A percentile compares a stretch with the other conserved stretches of the same genome.
Evolutionary conservation across 2,888 invertebrate species (phyloP).

Genomic region (Camptogramma bilineatum): DNA sequence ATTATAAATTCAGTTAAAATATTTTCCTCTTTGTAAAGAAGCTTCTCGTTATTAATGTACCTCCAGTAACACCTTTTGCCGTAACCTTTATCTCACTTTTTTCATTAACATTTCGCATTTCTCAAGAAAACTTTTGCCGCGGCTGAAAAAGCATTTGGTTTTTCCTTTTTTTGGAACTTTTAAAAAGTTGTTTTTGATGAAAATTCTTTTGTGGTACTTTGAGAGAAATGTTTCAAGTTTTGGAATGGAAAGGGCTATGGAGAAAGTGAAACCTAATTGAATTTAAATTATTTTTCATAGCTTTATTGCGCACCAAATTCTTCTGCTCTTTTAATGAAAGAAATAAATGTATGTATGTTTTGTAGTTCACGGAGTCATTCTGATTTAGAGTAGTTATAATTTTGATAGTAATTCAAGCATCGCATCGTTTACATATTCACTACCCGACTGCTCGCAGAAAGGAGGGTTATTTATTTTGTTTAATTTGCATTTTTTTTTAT

Average conservation of each 20-base stretch:
- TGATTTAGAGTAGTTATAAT: too few relatives aligned
- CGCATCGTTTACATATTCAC: too few relatives aligned
- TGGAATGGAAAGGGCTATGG: slow-evolving; percentile 36
- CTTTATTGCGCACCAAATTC: slow-evolving; percentile 8
- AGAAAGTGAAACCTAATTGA: slow-evolving; percentile 29
- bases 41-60: slow-evolving; percentile 44
- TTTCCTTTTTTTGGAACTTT: slow-evolving; percentile 39
- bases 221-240: slow-evolving; percentile 41
- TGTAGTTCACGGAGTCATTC: too few relatives aligned
- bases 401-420: too few relatives aligned
- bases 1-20: slow-evolving; percentile 45
- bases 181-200: slow-evolving; percentile 42
- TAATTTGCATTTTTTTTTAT: too few relatives aligned
- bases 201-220: slow-evolving; percentile 44
- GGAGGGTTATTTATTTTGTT: too few relatives aligned
- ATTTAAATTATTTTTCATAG: slow-evolving; percentile 22
- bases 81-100: slow-evolving; percentile 47
- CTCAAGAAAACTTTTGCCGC: slow-evolving; percentile 41
- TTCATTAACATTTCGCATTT: slow-evolving; percentile 47
- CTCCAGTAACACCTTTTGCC: slow-evolving; percentile 43
- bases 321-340: not conserved
- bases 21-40: slow-evolving; percentile 42
- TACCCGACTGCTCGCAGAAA: too few relatives aligned
- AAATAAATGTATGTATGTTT: too few relatives aligned
- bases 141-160: slow-evolving; percentile 46